Evolutionary conservation across 2,113 vertebrate genomes (phyloP).

Genomic region (human (Homo sapiens)): GRCh38 chr22:44642001-44642500

Average conservation of each 20-base stretch:
- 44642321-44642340: not conserved
- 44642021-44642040: no score
- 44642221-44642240: rapidly evolving
- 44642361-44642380: not conserved
- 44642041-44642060: no score
- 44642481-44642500: not conserved
- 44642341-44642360: not conserved
- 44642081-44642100: not conserved
- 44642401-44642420: not conserved
- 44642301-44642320: not conserved
- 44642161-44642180: not conserved
- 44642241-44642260: not conserved
- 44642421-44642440: not conserved
- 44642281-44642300: not conserved
- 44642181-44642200: not conserved
- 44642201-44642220: not conserved
- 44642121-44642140: not conserved
- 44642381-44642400: not conserved
- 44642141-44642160: no score
- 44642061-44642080: not conserved
- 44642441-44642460: not conserved
- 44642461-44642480: not conserved
- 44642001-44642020: no score
- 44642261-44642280: not conserved
- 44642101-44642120: not conserved